Evolutionary conservation across 2,797 vertebrate genomes (phyloP).

Genomic region (Aselliscus stoliczkanus): DNA sequence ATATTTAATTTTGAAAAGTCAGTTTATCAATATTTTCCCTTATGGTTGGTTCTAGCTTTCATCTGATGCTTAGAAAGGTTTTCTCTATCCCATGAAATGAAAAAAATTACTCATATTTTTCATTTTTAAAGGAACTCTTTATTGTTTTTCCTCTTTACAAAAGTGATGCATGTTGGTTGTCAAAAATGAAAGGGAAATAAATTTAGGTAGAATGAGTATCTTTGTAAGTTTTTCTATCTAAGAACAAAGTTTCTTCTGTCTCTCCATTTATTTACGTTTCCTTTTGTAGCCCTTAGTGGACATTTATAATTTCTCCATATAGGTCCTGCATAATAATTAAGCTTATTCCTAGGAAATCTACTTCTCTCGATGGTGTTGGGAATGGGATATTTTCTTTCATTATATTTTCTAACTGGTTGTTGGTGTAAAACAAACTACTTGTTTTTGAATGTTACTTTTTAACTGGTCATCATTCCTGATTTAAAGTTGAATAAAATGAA

Average conservation of each 20-base stretch:
- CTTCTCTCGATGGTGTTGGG: slow-evolving; percentile 17
- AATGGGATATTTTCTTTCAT: slow-evolving; percentile 11
- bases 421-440: not conserved
- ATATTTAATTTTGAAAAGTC: not conserved
- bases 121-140: slow-evolving; percentile 39
- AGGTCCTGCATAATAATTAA: not conserved
- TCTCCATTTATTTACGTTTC: not conserved
- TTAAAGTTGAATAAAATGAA: slow-evolving; percentile 30
- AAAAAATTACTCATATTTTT: not conserved
- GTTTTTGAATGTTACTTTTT: slow-evolving; percentile 19
- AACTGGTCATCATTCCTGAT: slow-evolving; percentile 20
- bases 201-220: not conserved
- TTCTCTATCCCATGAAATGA: slow-evolving; percentile 13
- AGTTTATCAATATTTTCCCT: not conserved
- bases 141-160: slow-evolving; percentile 43
- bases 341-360: slow-evolving; percentile 9
- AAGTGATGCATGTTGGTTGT: slow-evolving; percentile 44
- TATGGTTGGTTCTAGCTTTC: slow-evolving; percentile 12
- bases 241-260: not conserved
- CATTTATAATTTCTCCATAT: not conserved
- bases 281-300: not conserved
- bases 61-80: not conserved
- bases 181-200: slow-evolving; percentile 47
- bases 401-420: not conserved
- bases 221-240: not conserved